These are phyloP conservation scores for Pterocles burchelli DNA, from an alignment of 2,113 vertebrate genomes.

Conservation along the genomic window DNA sequence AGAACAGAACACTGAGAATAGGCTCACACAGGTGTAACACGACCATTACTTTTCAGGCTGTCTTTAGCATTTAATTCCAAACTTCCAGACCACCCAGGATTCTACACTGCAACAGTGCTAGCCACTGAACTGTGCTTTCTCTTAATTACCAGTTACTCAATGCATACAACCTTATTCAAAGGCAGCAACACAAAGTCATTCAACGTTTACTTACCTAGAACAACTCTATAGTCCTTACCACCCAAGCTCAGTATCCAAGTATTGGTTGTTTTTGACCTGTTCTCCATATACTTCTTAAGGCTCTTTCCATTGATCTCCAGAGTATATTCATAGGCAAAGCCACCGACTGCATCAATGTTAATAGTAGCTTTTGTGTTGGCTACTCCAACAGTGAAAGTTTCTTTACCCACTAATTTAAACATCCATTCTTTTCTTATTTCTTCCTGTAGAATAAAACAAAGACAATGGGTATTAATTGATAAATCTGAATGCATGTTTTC, in stretches of 20 bases:
- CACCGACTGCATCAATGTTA: constrained; percentile 93
- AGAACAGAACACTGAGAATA: background rate
- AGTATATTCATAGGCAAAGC: constrained; percentile 97
- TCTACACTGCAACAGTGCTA: background rate
- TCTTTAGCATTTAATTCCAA: background rate
- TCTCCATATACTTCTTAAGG: constrained; percentile 95
- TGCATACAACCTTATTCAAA: background rate
- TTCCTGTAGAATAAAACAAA: constrained; percentile 78
- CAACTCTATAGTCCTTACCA: constrained; percentile 88
- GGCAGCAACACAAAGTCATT: background rate
- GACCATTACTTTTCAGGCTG: background rate
- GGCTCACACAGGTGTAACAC: background rate
- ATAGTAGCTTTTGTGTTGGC: constrained; percentile 92
- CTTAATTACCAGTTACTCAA: background rate
- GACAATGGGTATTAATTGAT: background rate
- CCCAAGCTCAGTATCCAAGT: constrained; percentile 93
- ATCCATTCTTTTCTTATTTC: constrained; percentile 94
- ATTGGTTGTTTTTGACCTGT: constrained; percentile 92
- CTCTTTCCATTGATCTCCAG: constrained; percentile 97
- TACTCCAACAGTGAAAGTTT: constrained; percentile 90
- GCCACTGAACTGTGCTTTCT: background rate
- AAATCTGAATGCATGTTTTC: background rate
- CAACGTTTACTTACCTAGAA: constrained; percentile 83
- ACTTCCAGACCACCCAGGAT: background rate
- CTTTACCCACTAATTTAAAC: constrained; percentile 98